Base-by-base conservation (phyloP, 2,797 vertebrate species). In the Pseudopleuronectes americanus region DNA sequence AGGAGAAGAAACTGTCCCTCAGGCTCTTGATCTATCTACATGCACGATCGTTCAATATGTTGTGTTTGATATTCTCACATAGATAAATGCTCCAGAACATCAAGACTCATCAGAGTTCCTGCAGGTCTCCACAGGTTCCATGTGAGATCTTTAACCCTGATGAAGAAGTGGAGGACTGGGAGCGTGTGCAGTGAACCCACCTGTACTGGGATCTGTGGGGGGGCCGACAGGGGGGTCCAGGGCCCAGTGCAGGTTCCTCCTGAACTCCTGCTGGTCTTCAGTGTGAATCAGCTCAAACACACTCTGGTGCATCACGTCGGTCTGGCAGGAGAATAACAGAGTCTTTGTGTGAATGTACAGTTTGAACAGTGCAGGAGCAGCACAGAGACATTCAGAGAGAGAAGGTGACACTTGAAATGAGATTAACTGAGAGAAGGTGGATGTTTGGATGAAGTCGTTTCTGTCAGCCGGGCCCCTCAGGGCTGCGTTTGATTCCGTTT, bases 281-380 rank as follows among this genome's bases (percentile, higher is more conserved):
- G 90, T 90, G 87, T 96, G 95, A 80, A 96, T 94, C 79, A 96
- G 88, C 83, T 96, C 93, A 8, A 94, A 95, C 85, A 95, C 77
- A 0, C 94, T 95, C 91, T 96, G 96, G 87, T 96, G 94, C 92
- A 96, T 92, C 62, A 96, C 94, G 60, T 96, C 95, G 1, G 95
- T 95, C 95, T 96, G 68, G 66, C 5, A 45, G 74, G 67, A 45
- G 72, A 60, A 71, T 26, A 69, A 21, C 58, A 64, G 6, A 31
- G 7, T 31, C 1, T 31, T 8, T 31, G 28, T 31, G 8, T 31
- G 7, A 31, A 8, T 43, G 36, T 6, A 22, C n/a, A 47, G 45
- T 43, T 43, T 14, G 17, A n/a, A 8, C 6, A n/a, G 45, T 19
- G 6, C 45, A 47, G 12, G 14, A 4, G 2, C 0, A 8, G 45